A percentile compares a stretch with the other conserved stretches of the same genome.
Evolutionary conservation across 2,113 vertebrate genomes (phyloP).

Genomic region (Salminus brasiliensis): DNA sequence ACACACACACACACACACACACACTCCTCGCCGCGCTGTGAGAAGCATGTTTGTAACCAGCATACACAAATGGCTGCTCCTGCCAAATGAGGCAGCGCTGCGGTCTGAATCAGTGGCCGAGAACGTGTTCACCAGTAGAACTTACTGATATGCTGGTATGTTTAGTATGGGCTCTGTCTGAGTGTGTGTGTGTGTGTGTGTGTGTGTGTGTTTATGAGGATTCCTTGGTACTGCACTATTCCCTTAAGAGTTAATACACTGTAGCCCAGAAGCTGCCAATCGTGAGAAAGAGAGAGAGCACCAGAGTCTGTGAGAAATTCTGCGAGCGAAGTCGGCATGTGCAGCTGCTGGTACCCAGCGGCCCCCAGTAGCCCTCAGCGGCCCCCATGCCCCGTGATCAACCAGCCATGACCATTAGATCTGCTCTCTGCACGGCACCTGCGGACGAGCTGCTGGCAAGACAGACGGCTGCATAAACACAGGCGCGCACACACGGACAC

Average conservation of each 20-base stretch:
- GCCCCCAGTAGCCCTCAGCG: slow-evolving; percentile 8
- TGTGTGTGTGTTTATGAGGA: slow-evolving; percentile 17
- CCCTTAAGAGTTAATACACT: neutral
- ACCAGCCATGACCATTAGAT: slow-evolving; percentile 46
- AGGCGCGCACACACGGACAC: slow-evolving; percentile 16
- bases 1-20: slow-evolving; percentile 52
- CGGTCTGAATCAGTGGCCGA: neutral
- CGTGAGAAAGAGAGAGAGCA: slow-evolving; percentile 4
- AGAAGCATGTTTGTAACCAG: slow-evolving; percentile 72
- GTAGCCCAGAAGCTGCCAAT: neutral
- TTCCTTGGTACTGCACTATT: neutral
- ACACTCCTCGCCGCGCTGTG: slow-evolving; percentile 49
- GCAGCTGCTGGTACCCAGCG: slow-evolving; percentile 3
- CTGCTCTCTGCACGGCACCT: slow-evolving; percentile 40
- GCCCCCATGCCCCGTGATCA: slow-evolving; percentile 33
- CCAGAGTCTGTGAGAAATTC: slow-evolving; percentile 13
- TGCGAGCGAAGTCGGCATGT: neutral
- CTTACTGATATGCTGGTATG: neutral
- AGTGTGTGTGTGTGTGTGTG: slow-evolving; percentile 2
- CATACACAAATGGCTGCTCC: slow-evolving; percentile 58
- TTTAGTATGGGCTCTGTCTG: neutral
- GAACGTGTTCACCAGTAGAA: neutral
- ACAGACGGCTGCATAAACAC: slow-evolving; percentile 29
- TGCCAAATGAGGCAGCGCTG: slow-evolving; percentile 61
- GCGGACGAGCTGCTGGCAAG: slow-evolving; percentile 45